Conservation (phyloP, 2,888 invertebrate genomes). For the Salpingus planirostris region DNA sequence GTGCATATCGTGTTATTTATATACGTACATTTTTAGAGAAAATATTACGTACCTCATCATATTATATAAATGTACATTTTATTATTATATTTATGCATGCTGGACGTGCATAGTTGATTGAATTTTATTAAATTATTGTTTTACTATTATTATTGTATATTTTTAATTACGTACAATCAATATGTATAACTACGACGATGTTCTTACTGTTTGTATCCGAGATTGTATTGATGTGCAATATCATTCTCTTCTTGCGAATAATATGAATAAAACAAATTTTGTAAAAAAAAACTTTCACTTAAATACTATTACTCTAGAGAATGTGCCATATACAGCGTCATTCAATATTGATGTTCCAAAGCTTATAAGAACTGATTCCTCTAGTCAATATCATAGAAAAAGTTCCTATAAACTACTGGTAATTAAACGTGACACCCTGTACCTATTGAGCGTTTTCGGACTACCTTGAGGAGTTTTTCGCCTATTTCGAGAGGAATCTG, state of each 20-base stretch:
- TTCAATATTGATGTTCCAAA: no score
- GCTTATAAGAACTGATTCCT: no score
- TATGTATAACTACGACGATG: conserved; percentile 19
- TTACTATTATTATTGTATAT: conserved; percentile 30
- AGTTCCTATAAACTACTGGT: no score
- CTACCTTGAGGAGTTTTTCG: no score
- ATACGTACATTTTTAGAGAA: conserved; percentile 16
- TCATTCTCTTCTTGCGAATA: conserved; percentile 1
- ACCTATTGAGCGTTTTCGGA: no score
- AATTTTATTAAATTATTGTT: conserved; percentile 19
- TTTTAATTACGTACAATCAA: conserved; percentile 13
- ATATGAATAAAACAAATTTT: not conserved
- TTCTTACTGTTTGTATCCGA: conserved; percentile 31
- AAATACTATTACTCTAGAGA: no score
- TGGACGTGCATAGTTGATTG: conserved; percentile 30
- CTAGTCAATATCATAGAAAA: no score
- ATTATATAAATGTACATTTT: conserved; percentile 22
- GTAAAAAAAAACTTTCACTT: no score
- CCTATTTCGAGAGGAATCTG: no score
- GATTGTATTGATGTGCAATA: conserved; percentile 20
- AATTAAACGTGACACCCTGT: no score
- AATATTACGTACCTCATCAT: conserved; percentile 25
- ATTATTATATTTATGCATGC: conserved; percentile 29
- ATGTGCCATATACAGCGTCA: no score
- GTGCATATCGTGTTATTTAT: conserved; percentile 26